Evolutionary conservation across 2,888 invertebrate genomes (phyloP), one percentile per base, ranked within the genome.

Genomic region (Coelogynopora nodosa): DNA sequence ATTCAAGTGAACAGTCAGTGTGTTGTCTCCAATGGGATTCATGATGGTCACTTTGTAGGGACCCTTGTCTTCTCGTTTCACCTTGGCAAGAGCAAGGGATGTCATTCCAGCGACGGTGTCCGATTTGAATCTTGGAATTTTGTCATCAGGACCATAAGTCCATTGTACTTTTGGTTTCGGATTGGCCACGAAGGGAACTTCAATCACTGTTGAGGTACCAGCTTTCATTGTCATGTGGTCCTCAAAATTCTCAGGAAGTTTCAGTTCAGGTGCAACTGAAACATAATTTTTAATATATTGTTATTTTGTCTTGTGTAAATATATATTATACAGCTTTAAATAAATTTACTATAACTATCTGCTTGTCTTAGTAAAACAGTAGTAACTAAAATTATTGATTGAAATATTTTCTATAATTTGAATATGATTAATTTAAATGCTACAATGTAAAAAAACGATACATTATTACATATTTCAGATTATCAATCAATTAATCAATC

Each of bases 81-180:
- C 88, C 74, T 89, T 89, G 30, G 86, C 87, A 31, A 90, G 31
- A 23, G 88, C 87, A 82, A 90, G 67, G 2, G 88, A 88, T 1
- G 90, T 89, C 88, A 89, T 88, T 23, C 88, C 81, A 83, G 88
- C 88, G 49, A 89, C 89, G 49, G 89, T 90, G 74, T 89, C 89
- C 18, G 28, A 28, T 10, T 18, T 28, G 31, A 85, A 85, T 23
- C 85, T n/a, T 0, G 85, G 85, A 5, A 10, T 67, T 27, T 67
- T 81, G 0, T 29, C 85, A 0, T 49, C 74, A 2, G 18, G 74
- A 2, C 74, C 74, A 28, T 31, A 67, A 2, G 86, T 88, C 90
- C 90, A 90, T 23, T 88, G 88, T 31, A 89, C 87, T 18, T 87
- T 87, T 13, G 90, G 89, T 31, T 88, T 88, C 1, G 90, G 90